These are phyloP conservation scores for Hirtodrosophila trivittata DNA, from an alignment of 2,888 invertebrate species.

Conservation along the genomic window DNA sequence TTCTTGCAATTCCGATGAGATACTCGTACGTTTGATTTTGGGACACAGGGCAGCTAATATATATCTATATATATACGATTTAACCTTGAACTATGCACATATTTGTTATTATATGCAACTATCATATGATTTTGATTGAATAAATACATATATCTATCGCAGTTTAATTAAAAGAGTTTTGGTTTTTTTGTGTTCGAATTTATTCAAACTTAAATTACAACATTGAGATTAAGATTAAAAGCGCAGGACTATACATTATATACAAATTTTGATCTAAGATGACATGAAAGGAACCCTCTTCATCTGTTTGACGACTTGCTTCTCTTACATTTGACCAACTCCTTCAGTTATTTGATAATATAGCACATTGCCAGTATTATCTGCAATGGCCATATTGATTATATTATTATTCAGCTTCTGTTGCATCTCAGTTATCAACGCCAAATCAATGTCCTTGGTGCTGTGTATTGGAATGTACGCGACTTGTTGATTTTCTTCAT, in stretches of 20 bases:
- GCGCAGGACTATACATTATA: neutral
- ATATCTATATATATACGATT: neutral
- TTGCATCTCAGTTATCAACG: conserved; percentile 56
- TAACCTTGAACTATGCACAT: conserved; percentile 46
- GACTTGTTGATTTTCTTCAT: neutral
- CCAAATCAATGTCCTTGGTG: conserved; percentile 62
- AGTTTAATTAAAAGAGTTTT: too few relatives aligned
- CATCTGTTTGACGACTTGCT: neutral
- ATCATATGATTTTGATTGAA: conserved; percentile 75
- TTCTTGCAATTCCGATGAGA: neutral
- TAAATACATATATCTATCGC: conserved; percentile 77
- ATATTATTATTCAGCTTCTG: conserved; percentile 45
- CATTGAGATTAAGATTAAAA: conserved; percentile 1
- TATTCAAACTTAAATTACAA: too few relatives aligned
- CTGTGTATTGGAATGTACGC: conserved; percentile 66
- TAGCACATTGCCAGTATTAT: conserved; percentile 84
- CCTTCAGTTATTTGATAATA: conserved; percentile 84
- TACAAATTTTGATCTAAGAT: too few relatives aligned
- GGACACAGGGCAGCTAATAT: conserved; percentile 3
- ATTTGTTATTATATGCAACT: conserved; percentile 69
- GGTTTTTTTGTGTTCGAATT: too few relatives aligned
- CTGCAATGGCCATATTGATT: conserved; percentile 83
- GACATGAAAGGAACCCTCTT: too few relatives aligned
- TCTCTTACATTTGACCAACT: conserved; percentile 29
- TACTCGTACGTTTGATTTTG: too few relatives aligned